phyloP scores from a whole-genome alignment of 2,797 vertebrate genomes.

The Myoxocephalus aenaeus region DNA sequence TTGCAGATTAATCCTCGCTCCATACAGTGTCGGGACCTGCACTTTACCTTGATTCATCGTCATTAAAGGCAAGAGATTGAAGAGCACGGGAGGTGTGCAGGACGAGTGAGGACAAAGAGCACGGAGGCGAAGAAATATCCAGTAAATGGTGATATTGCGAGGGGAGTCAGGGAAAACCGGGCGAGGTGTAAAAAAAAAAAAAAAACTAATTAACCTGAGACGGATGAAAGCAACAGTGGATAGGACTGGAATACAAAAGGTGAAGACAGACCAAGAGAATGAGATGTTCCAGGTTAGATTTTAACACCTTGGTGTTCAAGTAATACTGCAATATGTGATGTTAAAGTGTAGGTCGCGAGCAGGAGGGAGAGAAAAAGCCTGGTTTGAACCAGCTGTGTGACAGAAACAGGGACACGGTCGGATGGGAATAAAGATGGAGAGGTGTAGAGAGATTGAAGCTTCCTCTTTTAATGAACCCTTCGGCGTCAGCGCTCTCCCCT shows the following conservation, averaged over 20 bases:
- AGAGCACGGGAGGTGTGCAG: constrained; percentile 9
- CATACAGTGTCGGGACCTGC: constrained; percentile 58
- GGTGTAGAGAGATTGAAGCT: constrained; percentile 30
- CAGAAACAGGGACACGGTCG: constrained; percentile 17
- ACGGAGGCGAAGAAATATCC: constrained; percentile 23
- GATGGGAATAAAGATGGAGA: constrained; percentile 24
- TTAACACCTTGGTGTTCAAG: constrained; percentile 26
- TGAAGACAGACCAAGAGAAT: constrained; percentile 36
- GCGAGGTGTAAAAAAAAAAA: constrained; percentile 5
- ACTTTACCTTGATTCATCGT: constrained; percentile 63
- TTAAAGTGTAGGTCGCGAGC: constrained; percentile 2
- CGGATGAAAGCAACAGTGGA: constrained; percentile 34
- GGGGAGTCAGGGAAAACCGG: constrained; percentile 34
- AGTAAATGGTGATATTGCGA: constrained; percentile 41
- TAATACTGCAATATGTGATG: constrained; percentile 20
- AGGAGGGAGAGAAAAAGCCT: background rate
- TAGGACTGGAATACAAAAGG: constrained; percentile 33
- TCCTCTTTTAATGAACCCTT: constrained; percentile 64
- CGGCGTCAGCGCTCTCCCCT: constrained; percentile 1
- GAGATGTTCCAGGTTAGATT: constrained; percentile 47
- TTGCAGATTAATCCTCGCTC: constrained; percentile 63
- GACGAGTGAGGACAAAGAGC: constrained; percentile 43
- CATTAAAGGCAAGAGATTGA: constrained; percentile 59
- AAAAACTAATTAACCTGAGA: constrained; percentile 40
- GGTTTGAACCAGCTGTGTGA: constrained; percentile 4